phyloP scores from a whole-genome alignment of 2,113 vertebrate genomes.

The Saimiri boliviensis region DNA sequence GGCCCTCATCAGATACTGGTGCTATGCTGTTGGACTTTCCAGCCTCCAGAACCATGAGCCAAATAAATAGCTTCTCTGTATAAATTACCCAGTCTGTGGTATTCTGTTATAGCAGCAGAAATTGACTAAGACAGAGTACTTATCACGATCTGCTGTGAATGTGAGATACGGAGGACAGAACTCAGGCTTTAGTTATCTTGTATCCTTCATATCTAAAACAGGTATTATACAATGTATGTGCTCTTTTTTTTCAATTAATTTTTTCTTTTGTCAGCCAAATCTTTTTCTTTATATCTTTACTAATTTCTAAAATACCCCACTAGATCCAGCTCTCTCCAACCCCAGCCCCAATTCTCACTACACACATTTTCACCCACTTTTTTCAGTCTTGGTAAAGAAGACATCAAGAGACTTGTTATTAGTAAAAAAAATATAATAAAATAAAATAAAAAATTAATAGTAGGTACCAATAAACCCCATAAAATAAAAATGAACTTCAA shows the following conservation, averaged over 20 bases:
- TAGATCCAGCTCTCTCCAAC: not conserved
- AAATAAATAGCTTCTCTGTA: not conserved
- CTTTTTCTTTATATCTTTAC: not conserved
- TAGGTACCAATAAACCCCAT: not conserved
- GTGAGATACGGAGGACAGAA: not conserved
- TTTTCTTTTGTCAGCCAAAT: not conserved
- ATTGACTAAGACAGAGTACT: not conserved
- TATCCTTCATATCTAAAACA: not conserved
- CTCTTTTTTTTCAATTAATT: not conserved
- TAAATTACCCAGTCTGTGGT: not conserved
- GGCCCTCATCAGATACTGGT: not conserved
- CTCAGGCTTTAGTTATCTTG: not conserved
- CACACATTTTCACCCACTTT: not conserved
- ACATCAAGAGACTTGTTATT: not conserved
- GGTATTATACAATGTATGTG: not conserved
- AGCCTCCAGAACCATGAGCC: not conserved
- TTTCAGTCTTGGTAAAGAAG: slow-evolving; percentile 19
- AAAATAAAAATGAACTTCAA: slow-evolving; percentile 69
- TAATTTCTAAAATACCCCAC: not conserved
- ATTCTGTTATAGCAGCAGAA: not conserved
- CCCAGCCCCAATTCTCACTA: not conserved
- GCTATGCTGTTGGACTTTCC: not conserved
- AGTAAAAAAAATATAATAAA: too few relatives aligned
- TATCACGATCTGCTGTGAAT: not conserved
- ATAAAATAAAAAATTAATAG: not conserved